A percentile compares a stretch with the other conserved stretches of the same genome.
phyloP scores from a whole-genome alignment of 2,113 vertebrate genomes.

The Oreocharis arfaki region DNA sequence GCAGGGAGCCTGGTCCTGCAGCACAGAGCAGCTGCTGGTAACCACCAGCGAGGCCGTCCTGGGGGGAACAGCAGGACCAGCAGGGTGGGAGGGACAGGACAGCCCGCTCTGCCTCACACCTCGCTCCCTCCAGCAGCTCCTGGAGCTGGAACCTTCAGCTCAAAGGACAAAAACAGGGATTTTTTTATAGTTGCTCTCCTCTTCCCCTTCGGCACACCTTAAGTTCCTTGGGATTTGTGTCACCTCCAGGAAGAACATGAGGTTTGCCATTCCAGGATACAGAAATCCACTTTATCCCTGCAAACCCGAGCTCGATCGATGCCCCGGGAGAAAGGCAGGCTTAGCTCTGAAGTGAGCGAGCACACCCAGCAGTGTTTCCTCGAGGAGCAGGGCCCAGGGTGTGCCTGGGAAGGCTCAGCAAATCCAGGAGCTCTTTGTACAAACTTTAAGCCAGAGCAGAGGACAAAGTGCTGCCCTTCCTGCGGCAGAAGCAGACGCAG shows the following conservation, averaged over 20 bases:
- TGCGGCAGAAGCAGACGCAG: not conserved
- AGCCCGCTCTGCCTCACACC: not conserved
- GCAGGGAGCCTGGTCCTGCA: not conserved
- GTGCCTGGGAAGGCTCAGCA: not conserved
- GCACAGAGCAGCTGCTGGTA: too few relatives aligned
- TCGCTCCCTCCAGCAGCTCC: not conserved
- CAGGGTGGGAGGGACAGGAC: not conserved
- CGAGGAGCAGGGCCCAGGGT: not conserved
- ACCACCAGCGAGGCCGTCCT: too few relatives aligned
- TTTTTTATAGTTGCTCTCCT: not conserved
- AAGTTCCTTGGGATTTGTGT: not conserved
- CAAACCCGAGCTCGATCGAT: rapidly evolving
- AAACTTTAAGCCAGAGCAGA: not conserved
- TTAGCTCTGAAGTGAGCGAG: not conserved
- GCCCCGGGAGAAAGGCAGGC: not conserved
- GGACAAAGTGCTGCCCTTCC: not conserved
- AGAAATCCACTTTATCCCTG: not conserved
- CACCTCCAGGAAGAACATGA: not conserved
- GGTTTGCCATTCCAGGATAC: not conserved
- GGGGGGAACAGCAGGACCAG: not conserved
- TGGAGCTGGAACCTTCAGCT: not conserved
- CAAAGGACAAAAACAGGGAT: not conserved
- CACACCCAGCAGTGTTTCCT: not conserved
- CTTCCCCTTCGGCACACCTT: not conserved
- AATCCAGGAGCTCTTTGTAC: not conserved